Percentiles rank a stretch among this genome's conserved stretches.
Conservation (phyloP, 2,113 vertebrate species). For the Globicephala melas region DNA sequence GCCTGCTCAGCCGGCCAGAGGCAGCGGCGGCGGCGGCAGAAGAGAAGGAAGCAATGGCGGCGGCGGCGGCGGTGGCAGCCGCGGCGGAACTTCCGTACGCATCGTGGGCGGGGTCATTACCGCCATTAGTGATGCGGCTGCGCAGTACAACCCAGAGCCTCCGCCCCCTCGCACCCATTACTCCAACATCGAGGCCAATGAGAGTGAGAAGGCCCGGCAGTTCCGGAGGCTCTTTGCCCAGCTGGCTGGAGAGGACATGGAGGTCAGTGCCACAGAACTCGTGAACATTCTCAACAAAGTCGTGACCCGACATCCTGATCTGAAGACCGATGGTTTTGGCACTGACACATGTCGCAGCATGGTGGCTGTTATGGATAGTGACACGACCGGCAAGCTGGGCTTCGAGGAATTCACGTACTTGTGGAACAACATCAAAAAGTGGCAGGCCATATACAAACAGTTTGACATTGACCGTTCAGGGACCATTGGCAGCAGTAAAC, state of each 20-base stretch:
- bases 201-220: slow-evolving; percentile 88
- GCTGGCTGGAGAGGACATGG: slow-evolving; percentile 93
- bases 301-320: slow-evolving; percentile 85
- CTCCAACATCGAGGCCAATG: slow-evolving; percentile 79
- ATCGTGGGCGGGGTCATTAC: slow-evolving; percentile 74
- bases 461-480: slow-evolving; percentile 86
- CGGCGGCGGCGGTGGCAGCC: accelerated
- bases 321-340: slow-evolving; percentile 92
- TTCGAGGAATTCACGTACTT: slow-evolving; percentile 93
- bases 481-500: slow-evolving; percentile 84
- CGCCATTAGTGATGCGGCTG: slow-evolving; percentile 77
- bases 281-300: slow-evolving; percentile 94
- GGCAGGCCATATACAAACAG: slow-evolving; percentile 91
- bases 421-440: slow-evolving; percentile 89
- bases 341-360: slow-evolving; percentile 92
- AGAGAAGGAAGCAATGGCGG: accelerated
- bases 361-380: slow-evolving; percentile 94
- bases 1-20: slow-evolving; percentile 36
- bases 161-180: slow-evolving; percentile 75
- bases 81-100: slow-evolving; percentile 54
- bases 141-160: slow-evolving; percentile 80
- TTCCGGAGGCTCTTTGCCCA: slow-evolving; percentile 88
- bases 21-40: accelerated
- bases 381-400: slow-evolving; percentile 92
- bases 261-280: slow-evolving; percentile 90